Evolutionary conservation across 1,140 invertebrate genomes (phyloP).

Genomic region (Drosophila persimilis): DNA sequence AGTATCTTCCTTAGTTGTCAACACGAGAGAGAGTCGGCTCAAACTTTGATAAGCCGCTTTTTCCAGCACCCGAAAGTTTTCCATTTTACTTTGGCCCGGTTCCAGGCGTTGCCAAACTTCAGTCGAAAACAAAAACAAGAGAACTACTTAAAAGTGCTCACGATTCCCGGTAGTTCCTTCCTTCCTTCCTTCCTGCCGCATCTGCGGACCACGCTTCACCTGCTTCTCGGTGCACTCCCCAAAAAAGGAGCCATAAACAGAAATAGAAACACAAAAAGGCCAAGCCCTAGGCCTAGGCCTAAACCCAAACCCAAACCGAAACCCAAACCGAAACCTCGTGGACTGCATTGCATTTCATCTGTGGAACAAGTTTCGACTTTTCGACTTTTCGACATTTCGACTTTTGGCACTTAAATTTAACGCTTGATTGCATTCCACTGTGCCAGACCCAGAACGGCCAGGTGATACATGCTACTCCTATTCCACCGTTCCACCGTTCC

Average conservation of each 20-base stretch:
- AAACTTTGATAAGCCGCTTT: constrained; percentile 40
- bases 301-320: constrained; percentile 4
- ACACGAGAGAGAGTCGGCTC: no score
- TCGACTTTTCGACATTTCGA: constrained; percentile 62
- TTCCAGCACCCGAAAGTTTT: constrained; percentile 19
- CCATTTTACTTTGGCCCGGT: constrained; percentile 27
- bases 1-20: no score
- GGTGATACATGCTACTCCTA: constrained; percentile 12
- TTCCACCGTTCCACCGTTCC: neutral
- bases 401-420: constrained; percentile 79
- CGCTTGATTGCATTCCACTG: constrained; percentile 72
- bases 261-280: constrained; percentile 39
- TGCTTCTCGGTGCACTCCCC: constrained; percentile 11
- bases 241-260: constrained; percentile 53
- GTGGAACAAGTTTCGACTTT: constrained; percentile 47
- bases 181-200: constrained; percentile 30
- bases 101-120: constrained; percentile 45
- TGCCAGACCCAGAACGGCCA: constrained; percentile 4
- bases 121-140: constrained; percentile 16
- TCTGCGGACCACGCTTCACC: constrained; percentile 39
- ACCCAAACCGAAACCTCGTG: constrained; percentile 19
- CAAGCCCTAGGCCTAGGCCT: constrained; percentile 35
- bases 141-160: constrained; percentile 38
- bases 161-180: neutral
- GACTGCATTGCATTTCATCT: constrained; percentile 38